phyloP scores from a whole-genome alignment of 2,113 vertebrate genomes.

The Amphilophus citrinellus region DNA sequence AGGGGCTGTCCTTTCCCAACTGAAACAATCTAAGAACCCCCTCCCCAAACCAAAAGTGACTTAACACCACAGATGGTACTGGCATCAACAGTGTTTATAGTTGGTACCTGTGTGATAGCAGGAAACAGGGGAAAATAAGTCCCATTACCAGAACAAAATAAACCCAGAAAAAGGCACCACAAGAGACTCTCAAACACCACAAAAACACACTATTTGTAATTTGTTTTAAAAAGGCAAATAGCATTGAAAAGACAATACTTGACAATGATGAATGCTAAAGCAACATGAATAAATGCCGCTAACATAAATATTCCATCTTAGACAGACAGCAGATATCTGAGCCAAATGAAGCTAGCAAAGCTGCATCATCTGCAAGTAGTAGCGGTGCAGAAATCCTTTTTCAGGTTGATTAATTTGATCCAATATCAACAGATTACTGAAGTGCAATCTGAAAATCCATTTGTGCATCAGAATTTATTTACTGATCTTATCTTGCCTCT shows the following conservation, averaged over 20 bases:
- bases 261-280: neutral
- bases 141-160: neutral
- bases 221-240: no score
- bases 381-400: constrained; percentile 32
- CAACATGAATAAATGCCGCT: fast-evolving
- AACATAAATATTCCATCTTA: neutral
- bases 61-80: neutral
- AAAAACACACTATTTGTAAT: neutral
- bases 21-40: neutral
- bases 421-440: constrained; percentile 12
- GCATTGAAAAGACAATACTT: neutral
- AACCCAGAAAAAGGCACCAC: neutral
- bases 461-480: neutral
- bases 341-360: constrained; percentile 3
- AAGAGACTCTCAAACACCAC: no score
- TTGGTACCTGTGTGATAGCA: neutral
- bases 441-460: neutral
- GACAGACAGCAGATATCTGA: neutral
- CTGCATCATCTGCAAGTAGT: constrained; percentile 22
- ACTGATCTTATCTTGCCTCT: neutral
- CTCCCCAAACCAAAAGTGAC: neutral
- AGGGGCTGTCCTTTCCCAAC: neutral
- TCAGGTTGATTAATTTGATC: constrained; percentile 19
- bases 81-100: neutral
- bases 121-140: neutral